phyloP scores from a whole-genome alignment of 2,888 invertebrate species.

The Eurytoma californica region DNA sequence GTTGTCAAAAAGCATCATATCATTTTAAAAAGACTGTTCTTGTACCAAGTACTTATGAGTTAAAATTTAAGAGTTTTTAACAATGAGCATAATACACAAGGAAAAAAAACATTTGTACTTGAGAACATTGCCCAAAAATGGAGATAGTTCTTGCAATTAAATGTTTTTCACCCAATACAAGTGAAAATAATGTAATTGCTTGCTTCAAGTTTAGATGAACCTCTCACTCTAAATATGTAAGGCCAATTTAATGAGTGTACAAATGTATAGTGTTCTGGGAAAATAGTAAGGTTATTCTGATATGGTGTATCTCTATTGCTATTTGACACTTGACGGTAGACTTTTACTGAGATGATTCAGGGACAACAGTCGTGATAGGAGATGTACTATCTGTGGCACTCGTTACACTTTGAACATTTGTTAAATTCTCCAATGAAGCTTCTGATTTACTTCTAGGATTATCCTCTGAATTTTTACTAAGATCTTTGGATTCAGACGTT shows the following conservation, averaged over 20 bases:
- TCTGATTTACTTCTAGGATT: conserved; percentile 32
- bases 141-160: conserved; percentile 36
- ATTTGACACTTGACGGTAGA: conserved; percentile 55
- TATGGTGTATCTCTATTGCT: conserved; percentile 68
- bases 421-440: conserved; percentile 35
- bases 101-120: conserved; percentile 51
- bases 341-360: conserved; percentile 43
- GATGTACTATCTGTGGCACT: conserved; percentile 41
- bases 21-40: conserved; percentile 44
- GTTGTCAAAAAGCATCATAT: conserved; percentile 35
- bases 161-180: conserved; percentile 26
- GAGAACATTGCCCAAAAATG: conserved; percentile 48
- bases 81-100: conserved; percentile 59
- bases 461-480: conserved; percentile 46
- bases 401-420: conserved; percentile 22
- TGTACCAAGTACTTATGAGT: conserved; percentile 58
- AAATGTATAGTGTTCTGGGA: conserved; percentile 63
- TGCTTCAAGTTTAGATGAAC: conserved; percentile 40
- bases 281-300: conserved; percentile 69
- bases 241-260: conserved; percentile 62
- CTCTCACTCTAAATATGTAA: conserved; percentile 43
- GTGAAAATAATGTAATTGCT: conserved; percentile 28
- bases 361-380: conserved; percentile 21
- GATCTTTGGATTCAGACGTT: conserved; percentile 58
- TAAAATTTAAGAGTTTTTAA: conserved; percentile 62